A percentile compares a stretch with the other conserved stretches of the same genome.
Conservation (phyloP, 2,113 vertebrate genomes). For the Gobius niger region DNA sequence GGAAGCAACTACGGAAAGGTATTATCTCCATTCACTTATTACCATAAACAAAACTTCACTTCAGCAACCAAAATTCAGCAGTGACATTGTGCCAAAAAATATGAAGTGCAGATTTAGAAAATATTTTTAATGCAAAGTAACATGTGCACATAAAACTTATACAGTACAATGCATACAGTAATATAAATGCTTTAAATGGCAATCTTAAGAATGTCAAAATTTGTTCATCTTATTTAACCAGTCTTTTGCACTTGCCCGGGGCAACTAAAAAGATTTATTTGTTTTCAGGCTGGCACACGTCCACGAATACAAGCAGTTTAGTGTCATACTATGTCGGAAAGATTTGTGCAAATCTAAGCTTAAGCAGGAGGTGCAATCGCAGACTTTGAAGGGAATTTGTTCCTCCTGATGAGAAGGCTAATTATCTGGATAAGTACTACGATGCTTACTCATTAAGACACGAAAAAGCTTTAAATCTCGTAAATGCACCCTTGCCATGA, state of each 20-base stretch:
- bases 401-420: constrained; percentile 18
- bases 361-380: constrained; percentile 44
- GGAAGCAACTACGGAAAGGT: constrained; percentile 5
- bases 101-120: constrained; percentile 59
- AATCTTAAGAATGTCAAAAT: constrained; percentile 67
- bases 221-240: constrained; percentile 58
- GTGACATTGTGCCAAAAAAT: constrained; percentile 26
- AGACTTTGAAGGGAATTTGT: constrained; percentile 36
- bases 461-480: constrained; percentile 30
- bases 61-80: not conserved
- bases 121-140: constrained; percentile 70
- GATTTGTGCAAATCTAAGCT: constrained; percentile 62
- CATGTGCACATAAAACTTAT: constrained; percentile 75
- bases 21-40: not conserved
- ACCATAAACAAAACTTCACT: not conserved
- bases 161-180: constrained; percentile 75
- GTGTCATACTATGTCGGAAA: constrained; percentile 42
- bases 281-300: constrained; percentile 56
- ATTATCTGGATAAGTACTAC: constrained; percentile 28
- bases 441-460: constrained; percentile 46
- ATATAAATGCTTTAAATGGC: constrained; percentile 74
- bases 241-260: constrained; percentile 42
- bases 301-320: constrained; percentile 37
- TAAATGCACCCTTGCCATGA: constrained; percentile 39
- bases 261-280: not conserved